Evolutionary conservation across 2,113 vertebrate species (phyloP).

Genomic region (Eclectus roratus): DNA sequence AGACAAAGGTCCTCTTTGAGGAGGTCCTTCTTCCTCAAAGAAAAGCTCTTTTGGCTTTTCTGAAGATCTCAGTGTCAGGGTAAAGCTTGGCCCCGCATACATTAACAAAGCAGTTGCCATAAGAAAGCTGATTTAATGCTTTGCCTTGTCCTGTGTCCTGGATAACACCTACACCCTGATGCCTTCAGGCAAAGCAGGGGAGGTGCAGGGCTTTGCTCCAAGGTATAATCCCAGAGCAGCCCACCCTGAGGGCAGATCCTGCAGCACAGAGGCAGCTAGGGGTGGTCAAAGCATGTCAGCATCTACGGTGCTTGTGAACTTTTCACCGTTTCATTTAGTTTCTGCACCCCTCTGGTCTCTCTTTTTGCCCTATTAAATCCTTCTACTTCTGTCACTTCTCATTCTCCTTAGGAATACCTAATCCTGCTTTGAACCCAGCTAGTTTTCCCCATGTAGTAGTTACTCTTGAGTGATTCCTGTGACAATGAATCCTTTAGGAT

Average conservation of each 20-base stretch:
- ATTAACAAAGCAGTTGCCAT: not conserved
- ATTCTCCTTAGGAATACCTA: not conserved
- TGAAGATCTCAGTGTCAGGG: not conserved
- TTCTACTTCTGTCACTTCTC: not conserved
- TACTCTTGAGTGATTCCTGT: not conserved
- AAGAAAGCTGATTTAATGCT: accelerated
- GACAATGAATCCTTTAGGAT: not conserved
- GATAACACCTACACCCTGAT: not conserved
- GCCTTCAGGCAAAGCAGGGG: not conserved
- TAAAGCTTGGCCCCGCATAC: not conserved
- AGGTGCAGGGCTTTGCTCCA: not conserved
- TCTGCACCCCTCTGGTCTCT: not conserved
- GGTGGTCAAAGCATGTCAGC: not conserved
- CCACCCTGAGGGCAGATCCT: not conserved
- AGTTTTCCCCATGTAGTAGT: not conserved
- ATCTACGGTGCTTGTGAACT: not conserved
- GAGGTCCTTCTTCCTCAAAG: not conserved
- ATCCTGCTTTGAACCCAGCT: not conserved
- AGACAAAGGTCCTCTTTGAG: not conserved
- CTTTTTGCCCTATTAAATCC: not conserved
- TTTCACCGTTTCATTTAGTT: not conserved
- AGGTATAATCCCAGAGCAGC: not conserved
- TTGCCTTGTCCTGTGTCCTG: not conserved
- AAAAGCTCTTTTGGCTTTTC: not conserved
- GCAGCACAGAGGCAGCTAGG: not conserved